These are phyloP conservation scores for Eurytoma californica DNA, from an alignment of 2,888 invertebrate genomes.

Conservation along the genomic window DNA sequence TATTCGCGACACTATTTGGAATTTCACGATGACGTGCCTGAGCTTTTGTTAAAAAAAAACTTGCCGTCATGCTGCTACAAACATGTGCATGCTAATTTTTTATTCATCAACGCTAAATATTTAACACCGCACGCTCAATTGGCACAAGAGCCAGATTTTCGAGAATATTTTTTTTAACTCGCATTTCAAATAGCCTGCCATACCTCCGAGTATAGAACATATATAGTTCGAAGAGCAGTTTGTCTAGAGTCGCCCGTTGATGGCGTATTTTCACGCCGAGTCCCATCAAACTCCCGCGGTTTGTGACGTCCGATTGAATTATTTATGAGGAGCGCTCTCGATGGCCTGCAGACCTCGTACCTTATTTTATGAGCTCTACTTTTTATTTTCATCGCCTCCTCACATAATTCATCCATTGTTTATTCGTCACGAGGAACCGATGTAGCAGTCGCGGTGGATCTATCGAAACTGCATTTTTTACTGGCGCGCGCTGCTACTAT, in stretches of 20 bases:
- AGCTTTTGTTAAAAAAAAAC: not conserved
- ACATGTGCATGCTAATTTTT: too few relatives aligned
- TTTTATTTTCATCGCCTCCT: constrained; percentile 49
- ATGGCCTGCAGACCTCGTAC: constrained; percentile 38
- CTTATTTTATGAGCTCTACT: constrained; percentile 55
- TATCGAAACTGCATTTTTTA: constrained; percentile 56
- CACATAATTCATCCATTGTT: constrained; percentile 54
- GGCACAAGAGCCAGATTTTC: too few relatives aligned
- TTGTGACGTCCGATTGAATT: constrained; percentile 54
- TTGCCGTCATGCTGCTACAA: not conserved
- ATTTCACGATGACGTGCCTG: not conserved
- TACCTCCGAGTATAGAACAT: too few relatives aligned
- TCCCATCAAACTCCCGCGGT: constrained; percentile 54
- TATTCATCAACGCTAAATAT: too few relatives aligned
- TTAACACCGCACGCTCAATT: too few relatives aligned
- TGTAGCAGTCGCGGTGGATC: constrained; percentile 23
- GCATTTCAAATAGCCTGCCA: too few relatives aligned
- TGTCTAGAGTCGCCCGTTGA: constrained; percentile 24
- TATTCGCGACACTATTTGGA: constrained; percentile 8
- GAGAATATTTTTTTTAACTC: too few relatives aligned
- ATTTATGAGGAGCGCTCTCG: constrained; percentile 50
- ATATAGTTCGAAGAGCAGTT: not conserved
- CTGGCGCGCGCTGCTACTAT: constrained; percentile 45
- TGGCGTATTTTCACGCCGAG: constrained; percentile 54
- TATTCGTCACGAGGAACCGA: constrained; percentile 46